Percentiles rank a stretch among this genome's conserved stretches.
These are phyloP conservation scores for Rhinichthys klamathensis DNA, from an alignment of 2,113 vertebrate genomes.

Conservation along the genomic window DNA sequence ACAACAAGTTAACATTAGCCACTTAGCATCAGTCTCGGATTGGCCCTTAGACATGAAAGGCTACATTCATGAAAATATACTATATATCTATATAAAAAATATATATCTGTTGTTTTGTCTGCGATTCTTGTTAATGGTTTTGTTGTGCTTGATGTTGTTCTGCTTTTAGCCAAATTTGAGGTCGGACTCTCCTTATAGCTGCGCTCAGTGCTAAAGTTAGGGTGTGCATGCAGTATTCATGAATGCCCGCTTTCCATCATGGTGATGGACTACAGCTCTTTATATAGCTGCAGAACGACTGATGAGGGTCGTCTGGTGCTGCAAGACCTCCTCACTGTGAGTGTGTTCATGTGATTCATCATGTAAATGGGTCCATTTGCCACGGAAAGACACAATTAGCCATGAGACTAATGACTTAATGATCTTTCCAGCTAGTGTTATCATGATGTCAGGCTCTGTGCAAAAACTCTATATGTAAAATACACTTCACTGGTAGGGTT, in stretches of 20 bases:
- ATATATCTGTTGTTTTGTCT: not conserved
- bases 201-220: constrained; percentile 54
- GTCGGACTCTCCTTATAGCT: constrained; percentile 12
- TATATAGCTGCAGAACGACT: constrained; percentile 70
- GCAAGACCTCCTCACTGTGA: constrained; percentile 15
- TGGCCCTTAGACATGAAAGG: not conserved
- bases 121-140: not conserved
- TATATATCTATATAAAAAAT: too few relatives aligned
- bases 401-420: constrained; percentile 25
- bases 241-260: constrained; percentile 38
- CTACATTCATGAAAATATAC: not conserved
- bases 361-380: constrained; percentile 32
- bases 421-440: constrained; percentile 3
- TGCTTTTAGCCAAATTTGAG: constrained; percentile 3
- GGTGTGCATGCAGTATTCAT: constrained; percentile 53
- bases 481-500: not conserved
- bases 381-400: constrained; percentile 20
- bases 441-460: not conserved
- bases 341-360: constrained; percentile 32
- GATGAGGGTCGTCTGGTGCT: constrained; percentile 69
- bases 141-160: constrained; percentile 8
- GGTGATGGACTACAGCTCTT: constrained; percentile 71
- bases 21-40: not conserved
- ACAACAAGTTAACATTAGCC: not conserved
- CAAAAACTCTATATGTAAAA: not conserved